phyloP scores from a whole-genome alignment of 1,140 invertebrate genomes.

The Sinonovacula constricta region DNA sequence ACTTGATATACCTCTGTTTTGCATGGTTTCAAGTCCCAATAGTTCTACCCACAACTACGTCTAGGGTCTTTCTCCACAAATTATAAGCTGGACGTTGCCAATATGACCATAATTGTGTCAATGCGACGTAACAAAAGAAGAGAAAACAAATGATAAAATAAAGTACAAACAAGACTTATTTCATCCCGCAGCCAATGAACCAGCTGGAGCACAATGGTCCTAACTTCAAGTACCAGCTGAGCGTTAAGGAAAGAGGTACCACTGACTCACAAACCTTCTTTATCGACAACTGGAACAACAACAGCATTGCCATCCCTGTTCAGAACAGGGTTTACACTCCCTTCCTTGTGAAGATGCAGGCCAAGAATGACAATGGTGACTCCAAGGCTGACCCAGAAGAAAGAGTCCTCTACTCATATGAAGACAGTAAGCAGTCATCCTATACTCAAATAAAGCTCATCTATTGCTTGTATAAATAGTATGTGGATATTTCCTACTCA shows the following conservation, averaged over 20 bases:
- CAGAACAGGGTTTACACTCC: conserved; percentile 87
- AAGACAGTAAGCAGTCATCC: conserved; percentile 48
- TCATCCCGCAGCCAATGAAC: conserved; percentile 87
- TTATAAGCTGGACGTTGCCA: no score
- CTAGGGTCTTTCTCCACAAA: no score
- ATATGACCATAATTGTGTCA: no score
- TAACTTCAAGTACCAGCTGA: conserved; percentile 94
- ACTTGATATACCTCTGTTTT: no score
- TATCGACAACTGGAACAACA: conserved; percentile 61
- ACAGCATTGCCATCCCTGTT: conserved; percentile 33
- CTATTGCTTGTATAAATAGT: no score
- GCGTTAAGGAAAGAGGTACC: conserved; percentile 84
- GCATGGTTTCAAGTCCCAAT: not conserved
- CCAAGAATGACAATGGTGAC: conserved; percentile 85
- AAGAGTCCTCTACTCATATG: conserved; percentile 38
- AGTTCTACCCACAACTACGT: not conserved
- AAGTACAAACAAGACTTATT: no score
- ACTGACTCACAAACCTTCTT: conserved; percentile 36
- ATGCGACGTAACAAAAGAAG: not conserved
- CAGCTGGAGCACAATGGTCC: conserved; percentile 98
- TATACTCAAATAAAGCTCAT: no score
- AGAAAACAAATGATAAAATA: not conserved
- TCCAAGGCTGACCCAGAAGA: conserved; percentile 25
- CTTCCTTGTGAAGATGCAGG: conserved; percentile 94
- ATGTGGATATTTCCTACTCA: no score